Conservation (phyloP, 1,140 invertebrate species). For the Drosophila nigrodunni region DNA sequence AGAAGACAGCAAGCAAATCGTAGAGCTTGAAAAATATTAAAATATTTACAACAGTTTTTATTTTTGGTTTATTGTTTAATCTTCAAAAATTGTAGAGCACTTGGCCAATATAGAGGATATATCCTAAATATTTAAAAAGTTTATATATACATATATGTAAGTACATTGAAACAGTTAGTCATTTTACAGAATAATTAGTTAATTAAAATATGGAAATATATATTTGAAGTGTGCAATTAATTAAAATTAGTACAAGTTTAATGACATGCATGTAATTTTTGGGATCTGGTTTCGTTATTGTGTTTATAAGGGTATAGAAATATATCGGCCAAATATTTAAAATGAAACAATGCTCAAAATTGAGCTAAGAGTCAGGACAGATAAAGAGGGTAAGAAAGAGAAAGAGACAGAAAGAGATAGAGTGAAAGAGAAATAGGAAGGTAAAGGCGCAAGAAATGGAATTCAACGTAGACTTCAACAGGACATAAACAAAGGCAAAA, state of each 20-base stretch:
- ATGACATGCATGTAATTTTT: slow-evolving; percentile 29
- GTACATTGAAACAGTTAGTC: slow-evolving; percentile 31
- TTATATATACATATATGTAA: slow-evolving; percentile 13
- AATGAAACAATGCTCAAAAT: slow-evolving; percentile 22
- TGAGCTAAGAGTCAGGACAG: slow-evolving; percentile 16
- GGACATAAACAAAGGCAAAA: slow-evolving; percentile 61
- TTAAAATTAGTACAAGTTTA: slow-evolving; percentile 12
- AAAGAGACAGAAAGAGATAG: slow-evolving; percentile 35
- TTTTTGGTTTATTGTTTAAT: neutral
- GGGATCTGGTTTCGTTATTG: slow-evolving; percentile 9
- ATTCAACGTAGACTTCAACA: slow-evolving; percentile 58
- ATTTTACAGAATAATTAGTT: slow-evolving; percentile 16
- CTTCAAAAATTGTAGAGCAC: slow-evolving; percentile 27
- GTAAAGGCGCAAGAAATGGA: slow-evolving; percentile 52
- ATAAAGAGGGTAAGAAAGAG: neutral
- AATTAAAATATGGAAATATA: slow-evolving; percentile 21
- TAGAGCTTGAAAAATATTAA: slow-evolving; percentile 50
- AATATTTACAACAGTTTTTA: slow-evolving; percentile 59
- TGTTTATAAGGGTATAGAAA: slow-evolving; percentile 14
- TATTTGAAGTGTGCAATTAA: slow-evolving; percentile 33
- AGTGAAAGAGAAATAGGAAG: slow-evolving; percentile 39
- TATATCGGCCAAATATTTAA: slow-evolving; percentile 10
- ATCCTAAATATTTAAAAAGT: slow-evolving; percentile 26
- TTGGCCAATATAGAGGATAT: slow-evolving; percentile 34
- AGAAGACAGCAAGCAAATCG: slow-evolving; percentile 62